Evolutionary conservation across 2,797 vertebrate genomes (phyloP).

Genomic region (Calcarius lapponicus): DNA sequence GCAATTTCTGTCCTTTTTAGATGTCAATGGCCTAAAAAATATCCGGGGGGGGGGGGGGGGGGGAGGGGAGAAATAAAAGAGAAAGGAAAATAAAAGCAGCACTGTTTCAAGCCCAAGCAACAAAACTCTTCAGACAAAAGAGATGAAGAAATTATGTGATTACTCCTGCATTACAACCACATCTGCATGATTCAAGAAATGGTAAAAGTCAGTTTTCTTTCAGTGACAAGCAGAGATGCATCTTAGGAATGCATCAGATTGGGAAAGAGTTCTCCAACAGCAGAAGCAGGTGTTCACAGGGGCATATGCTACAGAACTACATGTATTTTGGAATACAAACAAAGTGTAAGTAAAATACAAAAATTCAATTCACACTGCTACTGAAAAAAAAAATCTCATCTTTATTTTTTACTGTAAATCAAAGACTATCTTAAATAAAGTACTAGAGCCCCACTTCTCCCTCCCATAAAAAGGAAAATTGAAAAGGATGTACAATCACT

Average conservation of each 20-base stretch:
- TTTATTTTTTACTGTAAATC: background rate
- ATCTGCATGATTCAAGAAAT: background rate
- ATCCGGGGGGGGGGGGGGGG: too few species aligned
- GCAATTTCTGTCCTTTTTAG: background rate
- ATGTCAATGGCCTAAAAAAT: background rate
- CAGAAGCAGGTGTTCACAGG: background rate
- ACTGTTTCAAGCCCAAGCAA: background rate
- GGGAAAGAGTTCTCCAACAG: background rate
- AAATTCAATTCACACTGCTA: background rate
- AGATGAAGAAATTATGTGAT: background rate
- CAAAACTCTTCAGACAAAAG: background rate
- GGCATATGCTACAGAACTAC: background rate
- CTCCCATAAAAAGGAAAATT: background rate
- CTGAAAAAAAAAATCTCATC: background rate
- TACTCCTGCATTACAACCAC: background rate
- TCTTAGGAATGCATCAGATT: background rate
- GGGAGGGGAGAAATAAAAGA: background rate
- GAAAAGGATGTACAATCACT: constrained; percentile 9
- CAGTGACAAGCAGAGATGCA: background rate
- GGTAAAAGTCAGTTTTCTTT: background rate
- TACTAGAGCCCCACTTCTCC: background rate
- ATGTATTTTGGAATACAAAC: background rate
- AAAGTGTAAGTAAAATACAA: background rate
- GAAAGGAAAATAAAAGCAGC: background rate
- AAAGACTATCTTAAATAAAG: background rate